Percentiles rank a stretch among this genome's conserved stretches.
These are phyloP conservation scores for Otis tarda DNA, from an alignment of 2,113 vertebrate genomes.

Conservation along the genomic window DNA sequence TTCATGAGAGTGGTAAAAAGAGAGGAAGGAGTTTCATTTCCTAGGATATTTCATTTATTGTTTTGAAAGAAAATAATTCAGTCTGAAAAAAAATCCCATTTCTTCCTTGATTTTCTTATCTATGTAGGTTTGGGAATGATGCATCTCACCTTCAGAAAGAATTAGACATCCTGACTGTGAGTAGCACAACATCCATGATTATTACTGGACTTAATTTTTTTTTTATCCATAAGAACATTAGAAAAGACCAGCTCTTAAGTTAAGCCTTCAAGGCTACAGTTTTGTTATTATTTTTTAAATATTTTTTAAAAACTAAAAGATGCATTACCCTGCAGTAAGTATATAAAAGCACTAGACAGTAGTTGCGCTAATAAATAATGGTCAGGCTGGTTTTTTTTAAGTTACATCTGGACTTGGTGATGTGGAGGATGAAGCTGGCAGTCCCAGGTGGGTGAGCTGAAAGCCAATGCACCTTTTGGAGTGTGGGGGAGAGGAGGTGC, in stretches of 20 bases:
- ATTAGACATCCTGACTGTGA: neutral
- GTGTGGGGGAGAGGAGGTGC: neutral
- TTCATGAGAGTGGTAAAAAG: neutral
- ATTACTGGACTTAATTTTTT: neutral
- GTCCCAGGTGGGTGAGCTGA: neutral
- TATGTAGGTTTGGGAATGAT: neutral
- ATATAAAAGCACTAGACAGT: neutral
- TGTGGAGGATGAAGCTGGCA: fast-evolving
- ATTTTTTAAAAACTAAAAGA: neutral
- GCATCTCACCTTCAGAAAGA: neutral
- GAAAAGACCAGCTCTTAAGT: neutral
- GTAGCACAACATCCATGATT: neutral
- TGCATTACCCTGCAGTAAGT: neutral
- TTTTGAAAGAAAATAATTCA: neutral
- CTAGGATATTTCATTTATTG: neutral
- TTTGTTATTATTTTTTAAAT: neutral
- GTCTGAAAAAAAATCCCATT: neutral
- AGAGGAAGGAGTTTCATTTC: neutral
- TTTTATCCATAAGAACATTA: neutral
- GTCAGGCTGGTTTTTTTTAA: neutral
- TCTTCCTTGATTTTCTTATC: neutral
- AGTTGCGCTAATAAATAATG: neutral
- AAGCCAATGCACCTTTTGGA: neutral
- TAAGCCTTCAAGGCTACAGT: neutral
- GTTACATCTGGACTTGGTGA: neutral